Evolutionary conservation across 2,113 vertebrate genomes (phyloP).

Genomic region (Chloebia gouldiae): DNA sequence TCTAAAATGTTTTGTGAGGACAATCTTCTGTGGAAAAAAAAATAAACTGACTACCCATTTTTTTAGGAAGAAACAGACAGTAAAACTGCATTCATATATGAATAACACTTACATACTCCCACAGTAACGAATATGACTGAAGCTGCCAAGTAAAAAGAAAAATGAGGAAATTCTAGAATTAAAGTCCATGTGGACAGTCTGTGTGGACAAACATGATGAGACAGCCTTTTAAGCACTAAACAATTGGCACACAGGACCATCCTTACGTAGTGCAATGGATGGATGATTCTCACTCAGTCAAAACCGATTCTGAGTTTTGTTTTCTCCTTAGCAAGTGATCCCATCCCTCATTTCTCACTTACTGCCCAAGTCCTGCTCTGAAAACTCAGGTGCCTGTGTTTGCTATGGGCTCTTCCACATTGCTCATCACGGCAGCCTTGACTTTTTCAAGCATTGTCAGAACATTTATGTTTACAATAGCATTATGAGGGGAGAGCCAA

Average conservation of each 20-base stretch:
- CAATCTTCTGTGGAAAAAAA: conserved; percentile 24
- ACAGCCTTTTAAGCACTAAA: not conserved
- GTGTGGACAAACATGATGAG: not conserved
- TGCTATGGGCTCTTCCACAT: not conserved
- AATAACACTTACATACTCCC: not conserved
- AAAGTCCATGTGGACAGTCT: not conserved
- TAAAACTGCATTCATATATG: not conserved
- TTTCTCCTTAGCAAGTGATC: not conserved
- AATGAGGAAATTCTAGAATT: not conserved
- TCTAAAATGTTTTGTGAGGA: not conserved
- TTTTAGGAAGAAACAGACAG: conserved; percentile 8
- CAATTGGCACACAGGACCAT: not conserved
- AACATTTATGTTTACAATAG: not conserved
- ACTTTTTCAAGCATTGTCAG: not conserved
- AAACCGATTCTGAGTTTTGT: not conserved
- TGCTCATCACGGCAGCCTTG: not conserved
- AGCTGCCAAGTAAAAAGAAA: not conserved
- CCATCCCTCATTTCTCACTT: not conserved
- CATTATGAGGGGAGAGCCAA: not conserved
- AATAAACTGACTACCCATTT: not conserved
- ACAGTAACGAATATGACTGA: not conserved
- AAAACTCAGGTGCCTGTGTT: not conserved
- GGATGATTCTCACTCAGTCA: not conserved
- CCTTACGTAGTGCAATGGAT: not conserved
- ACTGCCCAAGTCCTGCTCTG: not conserved